phyloP scores from a whole-genome alignment of 1,140 invertebrate species.

The Andricus grossulariae region DNA sequence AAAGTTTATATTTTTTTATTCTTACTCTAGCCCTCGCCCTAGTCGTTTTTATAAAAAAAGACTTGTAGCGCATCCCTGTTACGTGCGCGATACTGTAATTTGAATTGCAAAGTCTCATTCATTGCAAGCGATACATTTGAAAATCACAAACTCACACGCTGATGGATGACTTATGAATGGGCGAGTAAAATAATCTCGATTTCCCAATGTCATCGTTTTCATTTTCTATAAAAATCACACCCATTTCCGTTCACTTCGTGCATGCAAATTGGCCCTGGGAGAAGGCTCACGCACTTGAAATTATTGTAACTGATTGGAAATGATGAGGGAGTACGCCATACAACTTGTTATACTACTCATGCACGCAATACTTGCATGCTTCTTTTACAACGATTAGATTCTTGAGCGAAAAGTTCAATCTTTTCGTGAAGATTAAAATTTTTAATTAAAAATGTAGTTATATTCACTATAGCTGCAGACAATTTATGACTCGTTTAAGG shows the following conservation, averaged over 20 bases:
- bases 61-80: not conserved
- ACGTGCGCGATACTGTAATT: conserved; percentile 12
- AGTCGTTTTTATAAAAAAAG: not conserved
- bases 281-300: not conserved
- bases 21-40: too few species aligned
- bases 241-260: not conserved
- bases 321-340: not conserved
- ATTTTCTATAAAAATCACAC: not conserved
- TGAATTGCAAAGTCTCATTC: conserved; percentile 39
- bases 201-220: not conserved
- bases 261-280: not conserved
- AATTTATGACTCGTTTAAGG: not conserved
- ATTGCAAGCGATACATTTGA: not conserved
- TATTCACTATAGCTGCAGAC: not conserved
- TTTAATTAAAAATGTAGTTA: too few species aligned
- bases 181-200: not conserved
- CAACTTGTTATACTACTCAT: not conserved
- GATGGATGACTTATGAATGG: conserved; percentile 11
- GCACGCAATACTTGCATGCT: not conserved
- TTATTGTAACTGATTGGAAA: not conserved
- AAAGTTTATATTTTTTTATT: too few species aligned
- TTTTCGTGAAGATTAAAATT: too few species aligned
- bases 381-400: not conserved
- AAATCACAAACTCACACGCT: conserved; percentile 12
- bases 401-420: too few species aligned